Percentiles rank a stretch among this genome's conserved stretches.
Conservation (phyloP, 2,113 vertebrate species). For the Vidua macroura region DNA sequence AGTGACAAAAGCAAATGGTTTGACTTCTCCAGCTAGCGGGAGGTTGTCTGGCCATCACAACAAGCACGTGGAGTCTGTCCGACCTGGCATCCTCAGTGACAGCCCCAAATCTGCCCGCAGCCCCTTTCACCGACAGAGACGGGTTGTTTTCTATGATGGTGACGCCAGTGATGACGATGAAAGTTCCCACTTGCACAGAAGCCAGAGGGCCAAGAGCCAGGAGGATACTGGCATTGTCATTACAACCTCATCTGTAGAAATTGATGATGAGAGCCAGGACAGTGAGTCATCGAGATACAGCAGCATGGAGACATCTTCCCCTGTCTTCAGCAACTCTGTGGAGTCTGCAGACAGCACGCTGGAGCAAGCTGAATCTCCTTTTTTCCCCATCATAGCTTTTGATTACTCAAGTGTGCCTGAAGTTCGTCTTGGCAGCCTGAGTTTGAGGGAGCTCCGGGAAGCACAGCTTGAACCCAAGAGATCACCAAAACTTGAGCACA, state of each 20-base stretch:
- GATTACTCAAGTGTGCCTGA: slow-evolving; percentile 57
- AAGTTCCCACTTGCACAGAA: slow-evolving; percentile 53
- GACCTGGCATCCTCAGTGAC: slow-evolving; percentile 71
- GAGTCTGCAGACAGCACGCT: slow-evolving; percentile 61
- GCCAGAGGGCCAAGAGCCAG: slow-evolving; percentile 32
- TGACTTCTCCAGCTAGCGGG: slow-evolving; percentile 49
- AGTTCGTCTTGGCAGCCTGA: slow-evolving; percentile 50
- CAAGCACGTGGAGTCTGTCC: slow-evolving; percentile 65
- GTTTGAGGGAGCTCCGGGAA: slow-evolving; percentile 70
- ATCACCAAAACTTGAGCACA: slow-evolving; percentile 86
- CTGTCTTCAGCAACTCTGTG: slow-evolving; percentile 54
- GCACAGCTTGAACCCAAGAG: slow-evolving; percentile 77
- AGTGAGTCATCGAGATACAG: slow-evolving; percentile 49
- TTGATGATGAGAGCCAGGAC: slow-evolving; percentile 57
- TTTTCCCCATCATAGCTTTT: slow-evolving; percentile 61
- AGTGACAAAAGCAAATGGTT: slow-evolving; percentile 61
- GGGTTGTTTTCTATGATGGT: slow-evolving; percentile 80
- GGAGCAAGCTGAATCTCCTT: slow-evolving; percentile 63
- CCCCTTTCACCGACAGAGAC: slow-evolving; percentile 85
- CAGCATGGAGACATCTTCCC: slow-evolving; percentile 59
- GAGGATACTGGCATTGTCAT: slow-evolving; percentile 42
- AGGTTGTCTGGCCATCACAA: slow-evolving; percentile 33
- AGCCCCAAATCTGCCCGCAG: slow-evolving; percentile 80
- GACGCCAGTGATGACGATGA: slow-evolving; percentile 76
- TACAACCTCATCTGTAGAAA: slow-evolving; percentile 62